Conservation (phyloP, 1,140 invertebrate genomes). For the Coptotermes formosanus region DNA sequence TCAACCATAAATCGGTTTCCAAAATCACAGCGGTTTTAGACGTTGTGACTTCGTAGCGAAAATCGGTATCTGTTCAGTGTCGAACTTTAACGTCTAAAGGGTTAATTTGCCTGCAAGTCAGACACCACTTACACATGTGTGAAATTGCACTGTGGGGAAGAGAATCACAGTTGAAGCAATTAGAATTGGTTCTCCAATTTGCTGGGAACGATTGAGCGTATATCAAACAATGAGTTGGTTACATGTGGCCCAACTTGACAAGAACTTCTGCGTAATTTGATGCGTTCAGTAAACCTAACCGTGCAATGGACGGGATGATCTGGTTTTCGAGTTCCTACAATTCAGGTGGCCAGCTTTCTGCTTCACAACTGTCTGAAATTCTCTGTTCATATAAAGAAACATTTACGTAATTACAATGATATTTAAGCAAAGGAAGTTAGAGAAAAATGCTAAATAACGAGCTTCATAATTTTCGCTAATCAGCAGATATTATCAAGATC, state of each 20-base stretch:
- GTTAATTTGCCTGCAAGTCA: neutral
- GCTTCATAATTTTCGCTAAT: neutral
- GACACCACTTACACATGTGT: neutral
- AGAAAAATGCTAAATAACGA: too few relatives aligned
- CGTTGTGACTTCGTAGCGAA: neutral
- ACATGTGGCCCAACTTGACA: neutral
- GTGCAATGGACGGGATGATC: neutral
- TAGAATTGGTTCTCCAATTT: neutral
- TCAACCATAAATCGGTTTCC: neutral
- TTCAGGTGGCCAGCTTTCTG: neutral
- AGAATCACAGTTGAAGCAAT: conserved; percentile 1
- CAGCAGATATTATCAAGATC: neutral
- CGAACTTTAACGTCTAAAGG: conserved; percentile 4
- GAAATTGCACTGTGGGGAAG: conserved; percentile 1
- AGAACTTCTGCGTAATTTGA: neutral
- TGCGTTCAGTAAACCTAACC: neutral
- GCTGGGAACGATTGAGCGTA: neutral
- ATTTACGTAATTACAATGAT: too few relatives aligned
- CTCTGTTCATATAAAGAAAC: too few relatives aligned
- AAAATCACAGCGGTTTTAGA: neutral
- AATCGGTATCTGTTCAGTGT: neutral
- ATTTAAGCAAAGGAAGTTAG: too few relatives aligned
- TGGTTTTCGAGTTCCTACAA: neutral
- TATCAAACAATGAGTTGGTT: neutral
- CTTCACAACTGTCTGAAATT: too few relatives aligned